phyloP scores from a whole-genome alignment of 1,140 invertebrate genomes.

The Helicorthomorpha holstii region DNA sequence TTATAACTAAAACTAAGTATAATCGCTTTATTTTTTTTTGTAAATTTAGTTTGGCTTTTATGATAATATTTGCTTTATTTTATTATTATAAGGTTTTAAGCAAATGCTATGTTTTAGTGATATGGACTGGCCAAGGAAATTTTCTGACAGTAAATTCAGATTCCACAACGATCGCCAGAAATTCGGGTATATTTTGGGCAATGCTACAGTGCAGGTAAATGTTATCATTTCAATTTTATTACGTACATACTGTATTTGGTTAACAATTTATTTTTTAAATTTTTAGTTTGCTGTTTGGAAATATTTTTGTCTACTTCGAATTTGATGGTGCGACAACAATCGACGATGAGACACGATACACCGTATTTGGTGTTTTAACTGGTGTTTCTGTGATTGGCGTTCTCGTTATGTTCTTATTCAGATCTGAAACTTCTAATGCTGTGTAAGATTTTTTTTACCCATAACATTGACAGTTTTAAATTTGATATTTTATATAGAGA shows the following conservation, averaged over 20 bases:
- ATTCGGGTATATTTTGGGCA: conserved; percentile 92
- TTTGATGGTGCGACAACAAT: conserved; percentile 57
- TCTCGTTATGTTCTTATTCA: conserved; percentile 43
- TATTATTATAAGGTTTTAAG: too few species aligned
- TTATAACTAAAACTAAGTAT: too few species aligned
- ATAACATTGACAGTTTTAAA: too few species aligned
- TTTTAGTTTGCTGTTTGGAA: conserved; percentile 78
- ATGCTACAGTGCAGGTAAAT: conserved; percentile 68
- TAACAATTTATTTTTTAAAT: too few species aligned
- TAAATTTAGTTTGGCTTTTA: too few species aligned
- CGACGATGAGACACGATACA: conserved; percentile 43
- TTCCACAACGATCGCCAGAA: conserved; percentile 66
- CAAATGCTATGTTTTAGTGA: too few species aligned
- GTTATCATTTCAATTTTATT: not conserved
- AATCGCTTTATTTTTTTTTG: too few species aligned
- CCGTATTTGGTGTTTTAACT: conserved; percentile 55
- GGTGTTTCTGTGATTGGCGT: conserved; percentile 47
- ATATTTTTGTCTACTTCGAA: conserved; percentile 79
- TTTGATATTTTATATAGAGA: not conserved
- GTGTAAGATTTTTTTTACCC: not conserved
- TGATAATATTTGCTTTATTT: too few species aligned
- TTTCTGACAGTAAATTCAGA: conserved; percentile 83
- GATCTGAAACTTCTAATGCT: conserved; percentile 14
- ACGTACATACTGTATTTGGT: too few species aligned
- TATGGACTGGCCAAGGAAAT: conserved; percentile 66